phyloP scores from a whole-genome alignment of 1,140 invertebrate genomes.

The Zaprionus tsacasi region DNA sequence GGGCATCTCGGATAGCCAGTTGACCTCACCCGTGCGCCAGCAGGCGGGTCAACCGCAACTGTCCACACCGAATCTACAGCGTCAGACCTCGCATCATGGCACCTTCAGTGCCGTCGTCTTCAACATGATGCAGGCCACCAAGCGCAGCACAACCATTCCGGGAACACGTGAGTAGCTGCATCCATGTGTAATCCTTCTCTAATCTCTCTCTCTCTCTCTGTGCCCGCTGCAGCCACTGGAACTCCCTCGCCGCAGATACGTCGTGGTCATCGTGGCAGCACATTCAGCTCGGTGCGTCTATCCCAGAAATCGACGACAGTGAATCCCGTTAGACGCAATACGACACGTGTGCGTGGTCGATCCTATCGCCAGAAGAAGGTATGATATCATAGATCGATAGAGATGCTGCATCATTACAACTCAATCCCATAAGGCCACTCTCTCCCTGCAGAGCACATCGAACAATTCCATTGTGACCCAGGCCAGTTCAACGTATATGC shows the following conservation, averaged over 20 bases:
- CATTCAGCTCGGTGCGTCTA: slow-evolving; percentile 85
- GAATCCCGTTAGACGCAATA: slow-evolving; percentile 85
- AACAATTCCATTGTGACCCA: slow-evolving; percentile 83
- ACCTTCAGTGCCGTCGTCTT: slow-evolving; percentile 94
- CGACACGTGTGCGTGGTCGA: slow-evolving; percentile 84
- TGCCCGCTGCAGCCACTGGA: slow-evolving; percentile 65
- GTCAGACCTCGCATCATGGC: slow-evolving; percentile 90
- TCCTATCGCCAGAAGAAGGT: slow-evolving; percentile 84
- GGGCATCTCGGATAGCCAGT: slow-evolving; percentile 84
- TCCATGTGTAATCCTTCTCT: background rate
- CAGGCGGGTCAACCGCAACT: slow-evolving; percentile 76
- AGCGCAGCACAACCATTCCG: slow-evolving; percentile 86
- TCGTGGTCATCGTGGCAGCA: slow-evolving; percentile 83
- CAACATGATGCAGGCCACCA: slow-evolving; percentile 92
- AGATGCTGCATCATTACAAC: slow-evolving; percentile 4
- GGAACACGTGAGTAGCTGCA: slow-evolving; percentile 83
- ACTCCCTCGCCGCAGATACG: slow-evolving; percentile 84
- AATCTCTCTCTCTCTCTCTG: background rate
- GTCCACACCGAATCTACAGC: slow-evolving; percentile 84
- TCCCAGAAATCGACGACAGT: slow-evolving; percentile 83
- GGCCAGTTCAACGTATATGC: slow-evolving; percentile 74
- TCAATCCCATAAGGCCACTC: slow-evolving; percentile 21
- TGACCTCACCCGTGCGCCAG: slow-evolving; percentile 76
- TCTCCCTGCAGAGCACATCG: slow-evolving; percentile 71
- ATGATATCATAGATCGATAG: background rate